Base-by-base conservation (phyloP, 2,888 invertebrate genomes). In the Tinea trinotella region DNA sequence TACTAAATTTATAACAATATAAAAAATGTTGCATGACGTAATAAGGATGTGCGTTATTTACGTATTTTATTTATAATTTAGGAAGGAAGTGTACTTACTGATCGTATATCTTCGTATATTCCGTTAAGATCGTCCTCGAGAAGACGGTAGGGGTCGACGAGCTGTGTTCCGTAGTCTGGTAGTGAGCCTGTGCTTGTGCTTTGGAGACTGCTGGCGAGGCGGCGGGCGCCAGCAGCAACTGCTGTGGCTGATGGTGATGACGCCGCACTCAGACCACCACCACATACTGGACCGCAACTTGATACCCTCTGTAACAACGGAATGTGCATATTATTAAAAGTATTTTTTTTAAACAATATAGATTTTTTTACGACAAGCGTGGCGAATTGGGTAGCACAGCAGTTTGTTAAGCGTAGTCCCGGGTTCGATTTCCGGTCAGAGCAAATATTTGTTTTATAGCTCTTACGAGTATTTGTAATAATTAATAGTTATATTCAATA, bases 81-180 rank as follows among this genome's bases (percentile, higher is more conserved):
- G 40, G 13, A 15, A 40, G 13, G 40, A 40, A 40, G 55, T 53
- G 44, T 56, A 76, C 84, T 88, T 79, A 96, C 96, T 87, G 92
- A 88, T 90, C 93, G 89, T 71, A 97, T 95, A 72, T 95, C 93
- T 65, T 91, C 90, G 73, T 95, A 95, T 65, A 97, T 90, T 64
- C 92, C 92, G 72, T 93, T 92, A 59, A 97, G 90, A 74, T 97
- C 96, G 66, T 94, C 93, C 66, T 95, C 94, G 59, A 95, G 88
- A 59, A 97, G 87, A 64, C 91, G 90, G 75, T 95, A 96, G 57
- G 96, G 96, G 85, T 96, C 95, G 62, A 94, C 88, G 81, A 93
- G 92, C 68, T 84, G 84, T 66, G 81, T 82, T 64, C 85, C 81
- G 70, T 92, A 90, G 71, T 94, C 93, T 56, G 93, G 91, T 64